Evolutionary conservation across 2,797 vertebrate species (phyloP).

Genomic region (Merluccius polli): DNA sequence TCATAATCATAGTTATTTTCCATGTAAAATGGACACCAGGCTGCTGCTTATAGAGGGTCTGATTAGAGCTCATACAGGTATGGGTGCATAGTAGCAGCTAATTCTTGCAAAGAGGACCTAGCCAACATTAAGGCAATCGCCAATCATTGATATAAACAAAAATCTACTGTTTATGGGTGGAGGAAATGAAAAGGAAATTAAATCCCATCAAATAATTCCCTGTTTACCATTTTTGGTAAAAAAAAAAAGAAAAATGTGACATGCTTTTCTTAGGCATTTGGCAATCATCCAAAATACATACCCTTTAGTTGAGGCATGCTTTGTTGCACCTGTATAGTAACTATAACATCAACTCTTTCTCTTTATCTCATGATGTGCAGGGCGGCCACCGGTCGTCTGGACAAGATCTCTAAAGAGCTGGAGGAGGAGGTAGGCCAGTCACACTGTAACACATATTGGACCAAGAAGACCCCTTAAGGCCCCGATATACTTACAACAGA

Average conservation of each 20-base stretch:
- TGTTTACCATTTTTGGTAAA: background rate
- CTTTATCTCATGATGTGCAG: slow-evolving; percentile 60
- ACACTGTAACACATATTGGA: background rate
- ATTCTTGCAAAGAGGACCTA: background rate
- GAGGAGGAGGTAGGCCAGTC: slow-evolving; percentile 87
- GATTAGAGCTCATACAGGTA: background rate
- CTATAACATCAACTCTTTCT: background rate
- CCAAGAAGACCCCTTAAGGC: too few species aligned
- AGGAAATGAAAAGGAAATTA: background rate
- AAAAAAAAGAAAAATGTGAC: background rate
- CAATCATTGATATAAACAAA: background rate
- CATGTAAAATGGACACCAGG: background rate
- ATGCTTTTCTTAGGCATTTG: background rate
- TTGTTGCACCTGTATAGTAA: background rate
- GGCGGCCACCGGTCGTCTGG: slow-evolving; percentile 79
- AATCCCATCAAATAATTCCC: background rate
- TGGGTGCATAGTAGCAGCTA: background rate
- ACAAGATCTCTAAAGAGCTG: slow-evolving; percentile 90
- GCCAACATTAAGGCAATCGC: background rate
- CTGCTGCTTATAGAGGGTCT: background rate
- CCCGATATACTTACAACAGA: background rate
- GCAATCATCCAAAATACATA: background rate
- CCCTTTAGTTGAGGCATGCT: background rate
- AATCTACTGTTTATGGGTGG: background rate
- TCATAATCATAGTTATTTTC: background rate